Evolutionary conservation across 1,140 invertebrate genomes (phyloP), one percentile per base, ranked within the genome.

Genomic region (Uloborus diversus): DNA sequence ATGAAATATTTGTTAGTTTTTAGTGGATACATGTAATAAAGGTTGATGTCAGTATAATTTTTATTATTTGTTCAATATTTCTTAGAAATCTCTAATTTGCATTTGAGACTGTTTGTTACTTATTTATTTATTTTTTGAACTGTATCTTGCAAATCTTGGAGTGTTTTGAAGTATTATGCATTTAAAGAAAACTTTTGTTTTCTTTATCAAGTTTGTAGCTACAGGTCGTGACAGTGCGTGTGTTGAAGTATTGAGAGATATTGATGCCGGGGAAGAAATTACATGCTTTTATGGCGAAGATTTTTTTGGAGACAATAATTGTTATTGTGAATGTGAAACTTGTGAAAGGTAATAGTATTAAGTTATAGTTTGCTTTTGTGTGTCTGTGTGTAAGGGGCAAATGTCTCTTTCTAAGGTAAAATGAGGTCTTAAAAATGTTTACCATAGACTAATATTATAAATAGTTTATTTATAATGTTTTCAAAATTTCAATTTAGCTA

Each of bases 261-360:
- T 99, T 83, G 94, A 96, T 84, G 89, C 92, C 49, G 96, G 96
- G 13, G 97, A 99, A 87, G 98, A 99, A 88, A 97, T 99, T 23
- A 99, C 96, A 42, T 99, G 97, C 86, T 97, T 96, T 87, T 99
- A 99, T 89, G 98, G 97, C 7, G 95, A 97, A 88, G 96, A 99
- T 88, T 99, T 99, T 88, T 99, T 99, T 88, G 98, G 97, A 7
- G 96, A 99, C 87, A 92, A 92, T 35, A 99, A 99, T 88, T 92
- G 92, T 85, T 94, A 95, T 81, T 99, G 98, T 88, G 98, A 99
- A 89, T 99, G 98, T 89, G 93, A 95, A 88, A 99, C 97, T 0
- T 99, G 98, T 89, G 98, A 99, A 89, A 92, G 91, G 89, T 75
- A 82, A 30, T 56, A 20, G 9, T n/a, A 9, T 56, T 56, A n/a